Conservation (phyloP, 1,140 invertebrate species). For the Elymnias hypermnestra region DNA sequence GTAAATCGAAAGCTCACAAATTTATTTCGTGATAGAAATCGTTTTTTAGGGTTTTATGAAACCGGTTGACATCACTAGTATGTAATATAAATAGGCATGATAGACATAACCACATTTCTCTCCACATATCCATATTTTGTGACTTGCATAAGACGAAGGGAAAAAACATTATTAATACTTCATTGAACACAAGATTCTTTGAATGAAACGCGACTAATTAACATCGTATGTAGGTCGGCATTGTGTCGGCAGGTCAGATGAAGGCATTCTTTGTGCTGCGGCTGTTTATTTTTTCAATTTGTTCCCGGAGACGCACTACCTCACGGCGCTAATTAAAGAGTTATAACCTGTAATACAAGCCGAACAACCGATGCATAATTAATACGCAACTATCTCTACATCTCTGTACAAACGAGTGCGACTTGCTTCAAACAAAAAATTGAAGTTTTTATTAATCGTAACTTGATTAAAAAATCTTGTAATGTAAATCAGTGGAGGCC, state of each 20-base stretch:
- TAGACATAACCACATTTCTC: too few species aligned
- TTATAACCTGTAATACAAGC: slow-evolving; percentile 37
- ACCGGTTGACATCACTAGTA: slow-evolving; percentile 2
- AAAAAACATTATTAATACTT: slow-evolving; percentile 37
- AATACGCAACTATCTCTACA: slow-evolving; percentile 22
- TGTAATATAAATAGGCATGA: too few species aligned
- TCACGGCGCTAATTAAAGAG: slow-evolving; percentile 43
- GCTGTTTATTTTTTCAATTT: slow-evolving; percentile 61
- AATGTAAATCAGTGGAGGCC: too few species aligned
- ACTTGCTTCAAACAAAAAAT: too few species aligned
- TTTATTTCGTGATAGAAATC: too few species aligned
- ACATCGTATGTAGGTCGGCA: slow-evolving; percentile 48
- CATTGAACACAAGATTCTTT: slow-evolving; percentile 40
- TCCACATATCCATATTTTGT: slow-evolving; percentile 1
- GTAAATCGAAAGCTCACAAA: too few species aligned
- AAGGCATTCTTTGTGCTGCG: slow-evolving; percentile 55
- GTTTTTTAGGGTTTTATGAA: too few species aligned
- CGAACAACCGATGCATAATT: slow-evolving; percentile 31
- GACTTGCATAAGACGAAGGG: neutral
- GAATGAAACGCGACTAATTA: slow-evolving; percentile 50
- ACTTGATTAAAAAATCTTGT: too few species aligned
- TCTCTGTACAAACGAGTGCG: slow-evolving; percentile 5
- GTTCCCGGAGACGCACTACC: slow-evolving; percentile 31
- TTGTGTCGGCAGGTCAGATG: slow-evolving; percentile 50
- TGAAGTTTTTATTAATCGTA: too few species aligned